Conservation (phyloP, 2,888 invertebrate genomes). For the Noctua pronuba region DNA sequence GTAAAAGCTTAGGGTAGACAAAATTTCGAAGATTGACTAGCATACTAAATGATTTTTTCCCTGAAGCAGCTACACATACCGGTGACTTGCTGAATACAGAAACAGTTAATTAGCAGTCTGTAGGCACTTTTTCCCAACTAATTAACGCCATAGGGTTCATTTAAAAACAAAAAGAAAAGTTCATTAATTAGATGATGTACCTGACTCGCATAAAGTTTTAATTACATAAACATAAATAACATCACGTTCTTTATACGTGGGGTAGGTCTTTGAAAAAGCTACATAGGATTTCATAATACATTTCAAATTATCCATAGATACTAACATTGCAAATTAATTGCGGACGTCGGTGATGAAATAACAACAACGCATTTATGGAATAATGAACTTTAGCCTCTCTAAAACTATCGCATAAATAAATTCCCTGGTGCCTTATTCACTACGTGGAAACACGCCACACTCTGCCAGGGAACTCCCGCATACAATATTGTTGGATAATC, state of each 20-base stretch:
- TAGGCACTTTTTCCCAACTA: constrained; percentile 6
- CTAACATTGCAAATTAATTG: constrained; percentile 5
- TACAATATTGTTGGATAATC: not conserved
- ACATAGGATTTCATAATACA: not conserved
- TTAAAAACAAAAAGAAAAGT: constrained; percentile 10
- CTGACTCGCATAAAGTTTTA: constrained; percentile 17
- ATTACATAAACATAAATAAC: constrained; percentile 3
- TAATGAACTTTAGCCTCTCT: constrained; percentile 33
- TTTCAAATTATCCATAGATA: not conserved
- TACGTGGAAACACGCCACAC: constrained; percentile 5
- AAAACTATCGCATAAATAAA: constrained; percentile 18
- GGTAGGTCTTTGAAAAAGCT: not conserved
- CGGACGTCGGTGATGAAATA: not conserved
- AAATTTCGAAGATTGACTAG: constrained; percentile 12
- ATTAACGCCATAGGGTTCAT: constrained; percentile 23
- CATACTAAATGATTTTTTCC: constrained; percentile 35
- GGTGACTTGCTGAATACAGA: constrained; percentile 7
- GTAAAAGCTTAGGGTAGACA: not conserved
- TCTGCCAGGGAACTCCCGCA: constrained; percentile 23
- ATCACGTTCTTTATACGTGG: not conserved
- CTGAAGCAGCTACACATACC: not conserved
- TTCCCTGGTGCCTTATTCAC: constrained; percentile 2
- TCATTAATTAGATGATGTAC: constrained; percentile 18
- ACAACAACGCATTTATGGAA: not conserved
- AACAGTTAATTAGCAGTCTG: constrained; percentile 1